Base-by-base conservation (phyloP, 2,888 invertebrate species). In the Drosophila ezoana region DNA sequence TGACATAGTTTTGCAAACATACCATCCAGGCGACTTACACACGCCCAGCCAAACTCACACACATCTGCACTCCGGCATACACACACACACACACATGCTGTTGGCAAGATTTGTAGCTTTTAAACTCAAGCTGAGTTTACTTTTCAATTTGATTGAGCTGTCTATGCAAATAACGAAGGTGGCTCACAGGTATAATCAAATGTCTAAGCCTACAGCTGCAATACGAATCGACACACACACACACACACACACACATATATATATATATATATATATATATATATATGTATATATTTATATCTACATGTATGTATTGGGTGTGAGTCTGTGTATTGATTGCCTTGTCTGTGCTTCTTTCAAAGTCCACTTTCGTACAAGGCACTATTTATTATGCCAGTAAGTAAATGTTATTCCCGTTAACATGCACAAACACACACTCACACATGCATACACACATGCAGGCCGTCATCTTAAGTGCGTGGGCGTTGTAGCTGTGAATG, bases 341-440 rank as follows among this genome's bases (percentile, higher is more conserved):
- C 48, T 18, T 48, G 23, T 51, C 35, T 32, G 44, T 45, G 41
- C 41, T 51, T 20, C 38, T 38, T 48, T 28, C 56, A 43, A 56
- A 61, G 59, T 65, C 56, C 64, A 70, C 69, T 71, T 76, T 68
- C 59, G 66, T 61, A 52, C 43, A 72, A 75, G 66, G 72, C 69
- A 73, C 76, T 87, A 79, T 84, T 88, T 88, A 80, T 86, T 76
- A 88, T 88, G 79, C 77, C 72, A 70, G 80, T 75, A 86, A 86
- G 83, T 86, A 86, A 84, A 86, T 88, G 87, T 86, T 88, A 73
- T 88, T 80, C 69, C 80, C 83, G 81, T 84, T 80, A 88, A 84
- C 87, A 86, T 83, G 69, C 66, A 72, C 83, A 83, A 86, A 77
- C 35, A 62, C 62, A 70, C 8, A 23, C 20, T 14, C 47, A 51